These are phyloP conservation scores for Lophius piscatorius DNA, from an alignment of 2,113 vertebrate species.

Conservation along the genomic window DNA sequence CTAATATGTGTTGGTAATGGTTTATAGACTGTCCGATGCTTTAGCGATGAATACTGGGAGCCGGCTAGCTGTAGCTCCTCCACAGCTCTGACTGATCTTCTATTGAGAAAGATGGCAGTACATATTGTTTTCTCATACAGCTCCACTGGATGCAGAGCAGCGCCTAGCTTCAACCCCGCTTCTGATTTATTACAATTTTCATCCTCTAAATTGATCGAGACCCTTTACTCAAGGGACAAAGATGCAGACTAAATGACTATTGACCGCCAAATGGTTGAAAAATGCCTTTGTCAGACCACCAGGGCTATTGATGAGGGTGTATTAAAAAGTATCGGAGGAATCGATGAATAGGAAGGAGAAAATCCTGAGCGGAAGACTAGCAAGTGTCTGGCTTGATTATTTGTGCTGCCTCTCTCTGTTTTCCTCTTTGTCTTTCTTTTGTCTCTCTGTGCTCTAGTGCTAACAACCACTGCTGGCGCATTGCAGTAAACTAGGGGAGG, in stretches of 20 bases:
- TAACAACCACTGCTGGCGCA: slow-evolving; percentile 77
- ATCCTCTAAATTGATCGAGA: slow-evolving; percentile 72
- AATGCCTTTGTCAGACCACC: slow-evolving; percentile 76
- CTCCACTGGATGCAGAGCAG: slow-evolving; percentile 44
- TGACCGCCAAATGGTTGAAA: slow-evolving; percentile 77
- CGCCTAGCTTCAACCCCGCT: slow-evolving; percentile 37
- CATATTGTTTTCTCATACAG: slow-evolving; percentile 59
- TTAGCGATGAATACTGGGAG: slow-evolving; percentile 8
- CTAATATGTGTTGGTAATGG: slow-evolving; percentile 31
- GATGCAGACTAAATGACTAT: slow-evolving; percentile 78
- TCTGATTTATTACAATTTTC: slow-evolving; percentile 74
- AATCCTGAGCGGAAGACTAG: slow-evolving; percentile 50
- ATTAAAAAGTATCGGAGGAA: slow-evolving; percentile 74
- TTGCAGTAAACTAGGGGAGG: slow-evolving; percentile 78
- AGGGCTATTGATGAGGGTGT: slow-evolving; percentile 74
- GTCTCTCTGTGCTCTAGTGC: slow-evolving; percentile 63
- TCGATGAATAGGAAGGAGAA: slow-evolving; percentile 64
- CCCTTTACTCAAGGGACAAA: slow-evolving; percentile 72
- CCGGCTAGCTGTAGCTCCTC: slow-evolving; percentile 25
- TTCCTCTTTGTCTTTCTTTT: slow-evolving; percentile 50
- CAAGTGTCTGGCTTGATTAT: slow-evolving; percentile 40
- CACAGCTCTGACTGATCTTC: slow-evolving; percentile 41
- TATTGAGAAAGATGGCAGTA: slow-evolving; percentile 45
- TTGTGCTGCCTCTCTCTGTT: slow-evolving; percentile 26
- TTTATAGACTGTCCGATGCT: slow-evolving; percentile 27